Evolutionary conservation across 2,113 vertebrate species (phyloP), one percentile per base, ranked within the genome.

Genomic region (Scomber scombrus): DNA sequence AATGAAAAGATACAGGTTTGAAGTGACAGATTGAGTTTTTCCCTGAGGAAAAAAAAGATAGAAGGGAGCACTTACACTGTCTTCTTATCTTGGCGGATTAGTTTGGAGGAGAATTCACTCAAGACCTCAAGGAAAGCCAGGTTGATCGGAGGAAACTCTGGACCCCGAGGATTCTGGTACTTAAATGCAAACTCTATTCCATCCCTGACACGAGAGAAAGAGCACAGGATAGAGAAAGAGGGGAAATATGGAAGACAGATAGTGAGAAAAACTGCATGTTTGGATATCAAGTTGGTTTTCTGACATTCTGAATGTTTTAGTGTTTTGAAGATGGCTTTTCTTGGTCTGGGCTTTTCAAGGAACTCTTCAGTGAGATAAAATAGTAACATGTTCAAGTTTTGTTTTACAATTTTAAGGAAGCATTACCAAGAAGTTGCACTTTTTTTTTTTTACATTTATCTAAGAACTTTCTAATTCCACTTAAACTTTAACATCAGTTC

Each of bases 121-220:
- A 99, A 94, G 49, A 99, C 97, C 92, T 99, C 98, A 58, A 99
- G 95, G 94, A 99, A 99, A 90, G 98, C 97, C 91, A 99, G 91
- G 86, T 99, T 99, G 54, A 96, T 94, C 66, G 98, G 98, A 64
- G 98, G 98, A 80, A 97, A 98, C 85, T 99, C 98, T 71, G 96
- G 90, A 91, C 98, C 98, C 93, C 98, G 97, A 70, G 97, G 97
- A 94, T 99, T 99, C 90, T 97, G 97, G 75, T 97, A 98, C 91
- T 99, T 99, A 90, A 99, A 99, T 43, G 98, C 97, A 96, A 99
- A 99, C 89, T 99, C 98, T 89, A 99, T 99, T 62, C 98, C 98
- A 86, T 99, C 98, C 91, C 98, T 99, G 74, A 80, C 2, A 47
- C 14, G 15, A 70, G 57, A 74, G 8, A 70, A 10, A 57, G 11